Evolutionary conservation across 2,888 invertebrate genomes (phyloP), one percentile per base, ranked within the genome.

Genomic region (Euplagia quadripunctaria): DNA sequence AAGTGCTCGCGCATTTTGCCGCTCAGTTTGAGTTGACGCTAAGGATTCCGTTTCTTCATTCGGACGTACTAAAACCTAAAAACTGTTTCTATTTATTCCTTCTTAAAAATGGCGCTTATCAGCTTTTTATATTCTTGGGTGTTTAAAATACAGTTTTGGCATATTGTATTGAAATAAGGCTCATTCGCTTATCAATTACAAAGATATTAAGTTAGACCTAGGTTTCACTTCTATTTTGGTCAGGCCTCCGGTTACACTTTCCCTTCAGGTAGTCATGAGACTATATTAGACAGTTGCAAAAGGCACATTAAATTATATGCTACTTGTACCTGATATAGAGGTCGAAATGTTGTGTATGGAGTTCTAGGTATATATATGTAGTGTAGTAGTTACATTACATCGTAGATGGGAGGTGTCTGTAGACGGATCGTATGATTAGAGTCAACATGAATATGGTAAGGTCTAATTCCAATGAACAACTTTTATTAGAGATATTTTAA

Each of bases 171-270:
- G 46, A 46, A 46, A 46, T 46, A 46, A 43, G 4, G 49, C 51
- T 51, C 2, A 51, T 51, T 51, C 81, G 81, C 79, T 77, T 82
- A 77, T 87, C 89, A 92, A 91, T 92, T 88, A 76, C 82, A 83
- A 85, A 86, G 88, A 89, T 90, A 90, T 87, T 83, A 85, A 78
- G 79, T 79, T 83, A 87, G 82, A 81, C 85, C 86, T 84, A 49
- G 88, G 88, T 91, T 92, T 90, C 88, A 88, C 89, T 82, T 82
- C 87, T 88, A 78, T 88, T 85, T 91, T 81, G 74, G 85, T 84
- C 81, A 80, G 85, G 78, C 81, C 43, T 74, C 31, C 72, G 73
- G 71, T 74, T 69, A 71, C 69, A 71, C 66, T 75, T 68, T 75
- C 61, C 12, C 20, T 78, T 71, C 64, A 71, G 46, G 63, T 61